Evolutionary conservation across 53 echinoderm and acorn worm species (phyloP).

Genomic region (Hippasteria phrygiana): DNA sequence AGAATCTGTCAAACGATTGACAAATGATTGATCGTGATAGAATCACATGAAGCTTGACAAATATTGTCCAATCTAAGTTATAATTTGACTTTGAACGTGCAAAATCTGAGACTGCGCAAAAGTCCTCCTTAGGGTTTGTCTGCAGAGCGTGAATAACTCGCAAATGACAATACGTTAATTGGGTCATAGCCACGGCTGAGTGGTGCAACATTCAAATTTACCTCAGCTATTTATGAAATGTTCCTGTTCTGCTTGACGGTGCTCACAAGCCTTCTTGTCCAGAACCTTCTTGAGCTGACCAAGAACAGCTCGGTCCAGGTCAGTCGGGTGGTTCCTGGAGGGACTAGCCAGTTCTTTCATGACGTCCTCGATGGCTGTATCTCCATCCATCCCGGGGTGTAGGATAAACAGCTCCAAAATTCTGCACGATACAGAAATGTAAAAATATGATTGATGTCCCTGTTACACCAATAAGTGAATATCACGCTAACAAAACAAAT

Average conservation of each 20-base stretch:
- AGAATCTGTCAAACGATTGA: too few relatives aligned
- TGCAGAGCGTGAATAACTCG: too few relatives aligned
- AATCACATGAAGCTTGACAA: too few relatives aligned
- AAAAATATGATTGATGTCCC: too few relatives aligned
- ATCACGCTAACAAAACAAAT: too few relatives aligned
- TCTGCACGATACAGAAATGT: constrained; percentile 13
- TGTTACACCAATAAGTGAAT: too few relatives aligned
- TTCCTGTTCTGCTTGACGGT: constrained; percentile 61
- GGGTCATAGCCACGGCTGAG: background rate
- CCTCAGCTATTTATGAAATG: constrained; percentile 75
- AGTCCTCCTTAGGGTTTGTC: too few relatives aligned
- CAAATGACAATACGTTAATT: background rate
- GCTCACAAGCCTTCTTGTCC: constrained; percentile 31
- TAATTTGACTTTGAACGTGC: too few relatives aligned
- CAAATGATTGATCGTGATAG: too few relatives aligned
- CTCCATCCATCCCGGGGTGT: constrained; percentile 62
- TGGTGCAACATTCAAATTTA: background rate
- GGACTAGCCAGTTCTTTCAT: constrained; percentile 60
- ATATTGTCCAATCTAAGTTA: too few relatives aligned
- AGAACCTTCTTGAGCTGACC: constrained; percentile 67
- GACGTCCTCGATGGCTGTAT: constrained; percentile 49
- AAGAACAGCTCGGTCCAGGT: constrained; percentile 68
- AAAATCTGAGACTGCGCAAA: too few relatives aligned
- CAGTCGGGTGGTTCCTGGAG: constrained; percentile 46
- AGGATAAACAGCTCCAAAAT: constrained; percentile 76